A percentile compares a stretch with the other conserved stretches of the same genome.
These are phyloP conservation scores for Herpailurus yagouaroundi DNA, from an alignment of 2,113 vertebrate genomes.

Conservation along the genomic window DNA sequence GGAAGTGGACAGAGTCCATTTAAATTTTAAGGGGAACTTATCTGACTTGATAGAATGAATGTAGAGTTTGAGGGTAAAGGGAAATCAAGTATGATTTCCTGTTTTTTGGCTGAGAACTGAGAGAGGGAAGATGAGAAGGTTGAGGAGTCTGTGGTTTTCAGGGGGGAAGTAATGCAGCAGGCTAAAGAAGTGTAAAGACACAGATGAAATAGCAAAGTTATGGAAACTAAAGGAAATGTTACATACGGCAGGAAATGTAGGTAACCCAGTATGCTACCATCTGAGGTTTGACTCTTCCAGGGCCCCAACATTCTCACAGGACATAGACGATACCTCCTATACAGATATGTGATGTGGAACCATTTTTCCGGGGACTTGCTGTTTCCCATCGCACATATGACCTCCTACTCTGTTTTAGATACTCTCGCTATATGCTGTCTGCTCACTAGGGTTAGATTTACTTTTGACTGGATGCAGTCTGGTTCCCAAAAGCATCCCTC, in stretches of 20 bases:
- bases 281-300: background rate
- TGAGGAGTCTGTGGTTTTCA: background rate
- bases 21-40: background rate
- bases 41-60: background rate
- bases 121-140: background rate
- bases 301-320: background rate
- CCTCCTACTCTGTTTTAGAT: background rate
- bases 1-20: background rate
- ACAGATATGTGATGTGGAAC: accelerated
- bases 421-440: background rate
- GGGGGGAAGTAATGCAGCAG: too few relatives aligned
- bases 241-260: background rate
- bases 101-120: background rate
- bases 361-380: background rate
- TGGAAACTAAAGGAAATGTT: background rate
- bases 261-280: background rate
- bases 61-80: background rate
- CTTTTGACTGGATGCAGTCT: background rate
- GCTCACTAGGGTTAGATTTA: background rate
- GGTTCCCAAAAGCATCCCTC: background rate
- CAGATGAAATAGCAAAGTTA: background rate
- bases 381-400: background rate
- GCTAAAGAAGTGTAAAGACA: background rate
- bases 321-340: background rate
- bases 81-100: background rate